Evolutionary conservation across 37 sponge, comb jelly and placozoan species (phyloP).

Genomic region (Spongilla lacustris): DNA sequence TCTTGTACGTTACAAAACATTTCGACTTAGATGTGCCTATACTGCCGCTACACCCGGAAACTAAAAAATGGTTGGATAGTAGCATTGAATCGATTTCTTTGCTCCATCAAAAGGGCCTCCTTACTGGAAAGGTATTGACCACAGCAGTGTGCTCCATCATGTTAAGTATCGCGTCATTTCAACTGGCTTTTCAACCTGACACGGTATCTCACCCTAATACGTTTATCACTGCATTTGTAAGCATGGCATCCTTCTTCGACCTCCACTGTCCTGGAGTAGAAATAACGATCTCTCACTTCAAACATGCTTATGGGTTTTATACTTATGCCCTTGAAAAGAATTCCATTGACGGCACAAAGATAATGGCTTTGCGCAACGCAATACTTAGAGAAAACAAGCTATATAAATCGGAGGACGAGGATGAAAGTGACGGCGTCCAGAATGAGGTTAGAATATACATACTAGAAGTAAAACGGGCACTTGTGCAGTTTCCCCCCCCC

Average conservation of each 20-base stretch:
- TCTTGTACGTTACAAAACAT: background rate
- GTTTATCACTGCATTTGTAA: background rate
- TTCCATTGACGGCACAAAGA: too few relatives aligned
- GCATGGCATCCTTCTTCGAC: background rate
- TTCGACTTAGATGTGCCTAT: background rate
- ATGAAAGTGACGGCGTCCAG: too few relatives aligned
- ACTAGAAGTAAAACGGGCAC: too few relatives aligned
- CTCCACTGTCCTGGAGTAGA: too few relatives aligned
- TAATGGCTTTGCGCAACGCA: too few relatives aligned
- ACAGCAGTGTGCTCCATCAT: background rate
- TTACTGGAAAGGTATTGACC: background rate
- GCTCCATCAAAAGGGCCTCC: constrained; percentile 20
- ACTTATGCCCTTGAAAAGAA: too few relatives aligned
- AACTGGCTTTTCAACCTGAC: background rate
- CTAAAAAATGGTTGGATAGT: background rate
- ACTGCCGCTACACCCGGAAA: background rate
- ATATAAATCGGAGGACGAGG: too few relatives aligned
- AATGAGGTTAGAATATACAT: too few relatives aligned
- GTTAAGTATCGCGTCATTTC: background rate
- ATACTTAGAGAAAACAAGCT: too few relatives aligned
- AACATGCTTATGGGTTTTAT: too few relatives aligned
- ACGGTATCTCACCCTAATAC: background rate
- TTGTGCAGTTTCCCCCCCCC: too few relatives aligned
- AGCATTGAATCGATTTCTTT: background rate
- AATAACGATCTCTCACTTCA: too few relatives aligned